These are phyloP conservation scores for Nymphalis urticae DNA, from an alignment of 2,888 invertebrate species.

Conservation along the genomic window DNA sequence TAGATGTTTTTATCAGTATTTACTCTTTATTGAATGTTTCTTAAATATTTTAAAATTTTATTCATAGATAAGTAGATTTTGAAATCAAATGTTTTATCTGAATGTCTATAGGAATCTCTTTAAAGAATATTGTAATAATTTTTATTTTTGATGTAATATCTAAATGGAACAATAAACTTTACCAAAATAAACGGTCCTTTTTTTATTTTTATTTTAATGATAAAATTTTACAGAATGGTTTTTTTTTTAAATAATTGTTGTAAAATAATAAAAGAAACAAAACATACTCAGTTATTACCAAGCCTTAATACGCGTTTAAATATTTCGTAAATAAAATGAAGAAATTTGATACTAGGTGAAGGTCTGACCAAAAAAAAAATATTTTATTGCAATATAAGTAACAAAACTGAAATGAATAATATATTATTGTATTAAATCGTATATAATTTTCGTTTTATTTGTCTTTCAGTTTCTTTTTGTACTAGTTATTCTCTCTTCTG, in stretches of 20 bases:
- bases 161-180: conserved; percentile 68
- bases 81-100: conserved; percentile 59
- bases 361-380: no score
- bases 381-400: no score
- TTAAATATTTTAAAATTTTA: conserved; percentile 64
- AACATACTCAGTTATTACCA: not conserved
- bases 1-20: conserved; percentile 75
- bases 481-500: no score
- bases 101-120: conserved; percentile 59
- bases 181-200: conserved; percentile 36
- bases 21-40: conserved; percentile 56
- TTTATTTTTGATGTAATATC: conserved; percentile 68
- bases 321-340: no score
- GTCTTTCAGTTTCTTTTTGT: no score
- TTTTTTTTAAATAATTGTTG: no score
- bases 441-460: no score
- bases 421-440: no score
- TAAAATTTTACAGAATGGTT: not conserved
- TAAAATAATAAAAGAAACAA: not conserved
- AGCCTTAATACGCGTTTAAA: no score
- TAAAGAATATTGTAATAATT: conserved; percentile 49
- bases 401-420: no score
- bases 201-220: not conserved
- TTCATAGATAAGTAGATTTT: conserved; percentile 62
- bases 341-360: no score